phyloP scores from a whole-genome alignment of 2,113 vertebrate species.

The Gambusia holbrooki region DNA sequence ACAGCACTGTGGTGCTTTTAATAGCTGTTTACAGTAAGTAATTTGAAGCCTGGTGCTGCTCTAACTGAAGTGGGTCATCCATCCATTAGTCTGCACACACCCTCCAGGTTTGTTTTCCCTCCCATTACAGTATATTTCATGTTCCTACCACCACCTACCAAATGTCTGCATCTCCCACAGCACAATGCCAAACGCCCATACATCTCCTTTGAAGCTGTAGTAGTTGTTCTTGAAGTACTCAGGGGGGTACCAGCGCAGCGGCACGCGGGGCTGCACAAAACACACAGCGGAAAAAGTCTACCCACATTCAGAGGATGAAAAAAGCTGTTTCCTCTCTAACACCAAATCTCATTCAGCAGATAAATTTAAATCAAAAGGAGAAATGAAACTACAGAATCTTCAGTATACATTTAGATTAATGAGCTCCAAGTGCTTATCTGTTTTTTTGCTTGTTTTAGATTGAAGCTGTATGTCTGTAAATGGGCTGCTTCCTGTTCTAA shows the following conservation, averaged over 20 bases:
- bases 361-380: too few species aligned
- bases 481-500: neutral
- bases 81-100: neutral
- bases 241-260: conserved; percentile 82
- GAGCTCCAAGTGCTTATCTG: too few species aligned
- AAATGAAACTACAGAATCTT: neutral
- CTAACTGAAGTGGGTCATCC: neutral
- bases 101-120: neutral
- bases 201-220: conserved; percentile 80
- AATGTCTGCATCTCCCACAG: conserved; percentile 83
- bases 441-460: neutral
- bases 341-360: neutral
- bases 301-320: neutral
- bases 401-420: too few species aligned
- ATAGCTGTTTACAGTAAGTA: neutral
- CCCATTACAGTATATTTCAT: neutral
- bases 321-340: neutral
- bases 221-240: conserved; percentile 81
- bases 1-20: too few species aligned
- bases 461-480: neutral
- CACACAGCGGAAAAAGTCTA: conserved; percentile 4
- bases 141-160: conserved; percentile 63
- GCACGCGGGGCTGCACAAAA: conserved; percentile 69
- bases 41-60: neutral
- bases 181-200: conserved; percentile 81